Conservation (phyloP, 2,113 vertebrate genomes). For the Lophius piscatorius region DNA sequence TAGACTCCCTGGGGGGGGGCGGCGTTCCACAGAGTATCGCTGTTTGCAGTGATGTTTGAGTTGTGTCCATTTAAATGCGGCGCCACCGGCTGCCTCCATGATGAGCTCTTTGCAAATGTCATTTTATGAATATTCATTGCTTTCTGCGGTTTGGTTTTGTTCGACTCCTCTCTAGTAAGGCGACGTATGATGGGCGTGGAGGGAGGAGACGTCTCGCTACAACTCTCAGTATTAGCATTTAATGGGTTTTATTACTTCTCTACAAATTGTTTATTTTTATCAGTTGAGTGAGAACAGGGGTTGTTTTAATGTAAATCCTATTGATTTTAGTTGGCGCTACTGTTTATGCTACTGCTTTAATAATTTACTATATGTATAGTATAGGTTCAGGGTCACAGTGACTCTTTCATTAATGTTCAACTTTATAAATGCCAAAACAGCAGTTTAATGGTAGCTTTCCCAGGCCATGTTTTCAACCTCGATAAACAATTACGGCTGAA, state of each 20-base stretch:
- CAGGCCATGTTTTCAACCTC: too few relatives aligned
- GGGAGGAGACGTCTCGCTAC: slow-evolving; percentile 27
- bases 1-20: slow-evolving; percentile 51
- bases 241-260: slow-evolving; percentile 39
- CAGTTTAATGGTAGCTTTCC: too few relatives aligned
- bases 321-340: too few relatives aligned
- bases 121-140: slow-evolving; percentile 74
- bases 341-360: too few relatives aligned
- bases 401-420: too few relatives aligned
- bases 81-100: slow-evolving; percentile 55
- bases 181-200: slow-evolving; percentile 15
- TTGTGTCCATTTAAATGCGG: slow-evolving; percentile 63
- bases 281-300: too few relatives aligned
- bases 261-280: slow-evolving; percentile 35
- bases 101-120: slow-evolving; percentile 66
- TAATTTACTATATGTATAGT: too few relatives aligned
- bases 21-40: slow-evolving; percentile 52
- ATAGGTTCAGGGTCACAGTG: too few relatives aligned
- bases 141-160: slow-evolving; percentile 53
- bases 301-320: slow-evolving; percentile 34
- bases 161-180: slow-evolving; percentile 51
- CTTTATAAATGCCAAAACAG: too few relatives aligned
- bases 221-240: slow-evolving; percentile 28
- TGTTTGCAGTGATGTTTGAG: slow-evolving; percentile 67
- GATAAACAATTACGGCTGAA: too few relatives aligned